Conservation (phyloP, 2,797 vertebrate species). For the Muscicapa striata region DNA sequence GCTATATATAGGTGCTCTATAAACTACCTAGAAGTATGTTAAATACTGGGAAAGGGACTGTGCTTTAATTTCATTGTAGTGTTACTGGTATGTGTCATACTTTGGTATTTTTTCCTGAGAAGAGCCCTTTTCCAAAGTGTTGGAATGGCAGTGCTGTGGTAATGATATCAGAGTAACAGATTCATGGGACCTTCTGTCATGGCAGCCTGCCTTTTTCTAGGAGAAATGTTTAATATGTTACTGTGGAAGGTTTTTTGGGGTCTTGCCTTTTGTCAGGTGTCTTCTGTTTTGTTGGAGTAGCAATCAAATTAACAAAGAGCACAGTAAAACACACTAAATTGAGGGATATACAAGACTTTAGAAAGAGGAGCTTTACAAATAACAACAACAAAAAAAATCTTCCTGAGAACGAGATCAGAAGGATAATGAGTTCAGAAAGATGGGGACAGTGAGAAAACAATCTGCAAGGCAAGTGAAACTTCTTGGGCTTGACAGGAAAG, state of each 20-base stretch:
- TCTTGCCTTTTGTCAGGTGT: neutral
- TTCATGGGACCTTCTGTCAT: neutral
- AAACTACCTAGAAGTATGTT: neutral
- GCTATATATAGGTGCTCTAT: accelerated
- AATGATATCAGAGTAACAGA: neutral
- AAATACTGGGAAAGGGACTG: neutral
- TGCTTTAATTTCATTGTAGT: neutral
- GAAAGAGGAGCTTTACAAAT: neutral
- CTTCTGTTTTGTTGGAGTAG: neutral
- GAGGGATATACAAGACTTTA: neutral
- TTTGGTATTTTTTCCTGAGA: neutral
- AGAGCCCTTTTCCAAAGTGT: neutral
- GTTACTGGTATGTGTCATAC: neutral
- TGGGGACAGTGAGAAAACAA: neutral
- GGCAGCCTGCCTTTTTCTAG: neutral
- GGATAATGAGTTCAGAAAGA: neutral
- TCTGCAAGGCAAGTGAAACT: neutral
- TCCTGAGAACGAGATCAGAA: neutral
- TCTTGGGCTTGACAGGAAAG: neutral
- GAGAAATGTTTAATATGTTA: neutral
- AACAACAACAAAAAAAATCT: neutral
- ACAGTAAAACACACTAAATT: neutral
- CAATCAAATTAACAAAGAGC: neutral
- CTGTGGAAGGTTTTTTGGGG: neutral
- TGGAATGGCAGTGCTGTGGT: neutral